Base-by-base conservation (phyloP, 2,113 vertebrate genomes). In the Halichoeres trimaculatus region DNA sequence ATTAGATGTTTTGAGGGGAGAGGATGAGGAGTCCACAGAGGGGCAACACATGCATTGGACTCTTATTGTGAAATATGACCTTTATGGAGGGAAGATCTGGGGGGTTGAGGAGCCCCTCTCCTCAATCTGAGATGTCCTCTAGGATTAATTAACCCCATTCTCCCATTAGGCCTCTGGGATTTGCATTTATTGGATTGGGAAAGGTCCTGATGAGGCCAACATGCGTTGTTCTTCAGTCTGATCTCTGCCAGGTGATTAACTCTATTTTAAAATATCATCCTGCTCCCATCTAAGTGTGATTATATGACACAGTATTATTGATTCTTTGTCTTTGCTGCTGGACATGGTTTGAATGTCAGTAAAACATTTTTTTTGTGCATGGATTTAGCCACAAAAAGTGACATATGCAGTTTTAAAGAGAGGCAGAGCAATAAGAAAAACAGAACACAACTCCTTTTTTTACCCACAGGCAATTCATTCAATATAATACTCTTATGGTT, bases 71-170 rank as follows among this genome's bases (percentile, higher is more conserved):
- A 87, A 88, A 76, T 85, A 40, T 92, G 92, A 93, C 90, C 92
- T 92, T 94, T 92, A 90, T 76, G 54, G 24, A 69, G 80, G 87
- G 78, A 74, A 88, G 71, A 82, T 85, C 76, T 73, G 69, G 61
- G 62, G 81, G 86, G 74, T 51, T 70, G 60, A 68, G 70, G 50
- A 85, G 82, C 55, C 72, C 81, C 80, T 83, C 58, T 83, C 11
- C 54, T 67, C 57, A 81, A 69, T 87, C 63, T 62, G 48, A 77
- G 77, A 85, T 89, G 80, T 92, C 91, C 89, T 81, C 77, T 80
- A 74, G 88, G 82, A 88, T 86, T 89, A 91, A 92, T 91, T 92
- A 91, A 87, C 86, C 89, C 70, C 81, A 85, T 90, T 91, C 75
- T 81, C 53, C 71, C 77, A 90, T 90, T 83, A 85, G 77, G 74